A percentile compares a stretch with the other conserved stretches of the same genome.
Conservation (phyloP, 2,797 vertebrate species). For the Echeneis naucrates region DNA sequence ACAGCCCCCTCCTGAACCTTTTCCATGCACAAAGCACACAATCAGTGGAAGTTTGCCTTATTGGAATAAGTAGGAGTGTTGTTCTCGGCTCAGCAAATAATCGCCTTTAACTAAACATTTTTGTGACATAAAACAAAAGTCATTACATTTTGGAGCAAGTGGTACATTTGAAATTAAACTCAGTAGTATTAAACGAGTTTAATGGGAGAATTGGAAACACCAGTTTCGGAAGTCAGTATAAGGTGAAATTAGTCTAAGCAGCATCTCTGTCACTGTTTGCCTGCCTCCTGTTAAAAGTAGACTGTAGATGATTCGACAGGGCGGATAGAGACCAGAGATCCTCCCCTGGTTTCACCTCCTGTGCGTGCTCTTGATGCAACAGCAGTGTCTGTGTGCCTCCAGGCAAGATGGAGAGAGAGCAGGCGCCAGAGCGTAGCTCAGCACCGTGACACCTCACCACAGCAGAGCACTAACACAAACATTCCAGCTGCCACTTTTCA, state of each 20-base stretch:
- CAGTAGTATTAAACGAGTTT: background rate
- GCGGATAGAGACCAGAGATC: constrained; percentile 63
- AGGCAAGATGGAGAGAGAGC: constrained; percentile 65
- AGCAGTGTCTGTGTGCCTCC: constrained; percentile 61
- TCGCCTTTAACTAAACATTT: background rate
- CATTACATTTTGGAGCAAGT: background rate
- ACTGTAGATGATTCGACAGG: constrained; percentile 28
- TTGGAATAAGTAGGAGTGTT: background rate
- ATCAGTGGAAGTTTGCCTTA: background rate
- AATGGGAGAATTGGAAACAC: background rate
- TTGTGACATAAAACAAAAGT: background rate
- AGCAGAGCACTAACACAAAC: constrained; percentile 76
- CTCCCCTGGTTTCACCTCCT: constrained; percentile 57
- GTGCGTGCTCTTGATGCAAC: constrained; percentile 49
- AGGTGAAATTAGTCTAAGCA: constrained; percentile 1
- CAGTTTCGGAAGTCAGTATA: background rate
- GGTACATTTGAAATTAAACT: background rate
- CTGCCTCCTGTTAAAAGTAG: constrained; percentile 40
- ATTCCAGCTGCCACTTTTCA: constrained; percentile 77
- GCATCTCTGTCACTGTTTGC: constrained; percentile 1
- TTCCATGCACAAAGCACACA: background rate
- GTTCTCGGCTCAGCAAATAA: background rate
- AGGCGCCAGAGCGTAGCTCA: constrained; percentile 72
- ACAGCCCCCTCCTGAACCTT: background rate
- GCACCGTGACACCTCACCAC: constrained; percentile 75